Conservation (phyloP, 2,888 invertebrate species). For the Apantesis nais region DNA sequence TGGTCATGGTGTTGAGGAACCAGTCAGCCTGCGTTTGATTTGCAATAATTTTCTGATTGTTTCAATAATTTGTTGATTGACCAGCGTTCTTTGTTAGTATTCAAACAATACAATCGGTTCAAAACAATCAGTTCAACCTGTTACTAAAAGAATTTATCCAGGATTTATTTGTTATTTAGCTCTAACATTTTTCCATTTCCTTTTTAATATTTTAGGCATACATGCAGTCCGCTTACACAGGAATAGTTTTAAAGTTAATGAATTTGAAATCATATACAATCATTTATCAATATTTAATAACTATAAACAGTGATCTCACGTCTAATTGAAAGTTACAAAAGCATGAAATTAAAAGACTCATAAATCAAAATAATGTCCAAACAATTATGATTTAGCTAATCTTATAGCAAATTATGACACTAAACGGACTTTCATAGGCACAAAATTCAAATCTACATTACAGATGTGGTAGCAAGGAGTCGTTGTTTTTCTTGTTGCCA, state of each 20-base stretch:
- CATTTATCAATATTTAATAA: not conserved
- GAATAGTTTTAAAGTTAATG: too few species aligned
- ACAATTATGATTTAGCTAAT: not conserved
- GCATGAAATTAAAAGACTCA: not conserved
- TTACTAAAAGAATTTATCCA: too few species aligned
- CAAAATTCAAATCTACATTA: slow-evolving; percentile 71
- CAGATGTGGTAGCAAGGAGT: slow-evolving; percentile 80
- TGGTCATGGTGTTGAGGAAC: too few species aligned
- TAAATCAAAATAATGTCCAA: not conserved
- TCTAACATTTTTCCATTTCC: not conserved
- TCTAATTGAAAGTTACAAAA: not conserved
- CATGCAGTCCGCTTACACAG: too few species aligned
- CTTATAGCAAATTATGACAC: not conserved
- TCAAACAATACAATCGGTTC: too few species aligned
- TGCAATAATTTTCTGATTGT: too few species aligned
- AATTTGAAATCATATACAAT: not conserved
- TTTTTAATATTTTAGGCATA: not conserved
- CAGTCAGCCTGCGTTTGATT: too few species aligned
- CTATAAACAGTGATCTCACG: not conserved
- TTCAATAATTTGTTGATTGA: too few species aligned
- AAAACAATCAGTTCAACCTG: too few species aligned
- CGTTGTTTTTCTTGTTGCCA: slow-evolving; percentile 72
- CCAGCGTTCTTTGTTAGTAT: too few species aligned
- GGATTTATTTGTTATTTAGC: not conserved
- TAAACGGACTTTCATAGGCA: slow-evolving; percentile 58